Evolutionary conservation across 2,113 vertebrate species (phyloP).

Genomic region (Spilogale gracilis): DNA sequence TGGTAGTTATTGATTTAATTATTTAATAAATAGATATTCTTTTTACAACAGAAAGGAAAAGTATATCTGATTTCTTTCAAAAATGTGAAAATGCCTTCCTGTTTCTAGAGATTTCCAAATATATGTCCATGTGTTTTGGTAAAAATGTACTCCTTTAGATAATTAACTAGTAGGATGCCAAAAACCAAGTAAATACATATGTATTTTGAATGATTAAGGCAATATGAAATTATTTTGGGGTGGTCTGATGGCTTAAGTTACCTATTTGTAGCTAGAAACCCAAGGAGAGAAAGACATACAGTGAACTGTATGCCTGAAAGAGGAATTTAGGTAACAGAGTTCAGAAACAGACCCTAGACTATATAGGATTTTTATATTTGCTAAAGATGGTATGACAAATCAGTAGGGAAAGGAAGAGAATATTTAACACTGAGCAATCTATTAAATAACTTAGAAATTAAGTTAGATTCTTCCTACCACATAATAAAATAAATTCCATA

Average conservation of each 20-base stretch:
- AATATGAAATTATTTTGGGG: background rate
- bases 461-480: background rate
- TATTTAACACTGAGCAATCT: background rate
- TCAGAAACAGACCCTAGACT: background rate
- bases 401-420: background rate
- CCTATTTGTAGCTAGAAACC: constrained; percentile 49
- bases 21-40: background rate
- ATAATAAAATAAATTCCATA: constrained; percentile 30
- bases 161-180: constrained; percentile 33
- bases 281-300: background rate
- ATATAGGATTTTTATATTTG: background rate
- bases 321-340: background rate
- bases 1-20: constrained; percentile 13
- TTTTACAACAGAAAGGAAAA: constrained; percentile 43
- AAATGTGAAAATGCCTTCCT: constrained; percentile 55
- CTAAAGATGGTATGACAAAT: background rate
- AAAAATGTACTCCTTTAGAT: constrained; percentile 15
- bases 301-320: background rate
- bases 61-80: constrained; percentile 47
- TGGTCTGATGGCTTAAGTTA: background rate
- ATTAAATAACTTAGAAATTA: constrained; percentile 48
- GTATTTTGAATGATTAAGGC: constrained; percentile 21
- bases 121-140: background rate
- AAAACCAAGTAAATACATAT: constrained; percentile 65
- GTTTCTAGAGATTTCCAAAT: constrained; percentile 54